Evolutionary conservation across 2,113 vertebrate species (phyloP), one percentile per base, ranked within the genome.

Genomic region (Passer montanus): DNA sequence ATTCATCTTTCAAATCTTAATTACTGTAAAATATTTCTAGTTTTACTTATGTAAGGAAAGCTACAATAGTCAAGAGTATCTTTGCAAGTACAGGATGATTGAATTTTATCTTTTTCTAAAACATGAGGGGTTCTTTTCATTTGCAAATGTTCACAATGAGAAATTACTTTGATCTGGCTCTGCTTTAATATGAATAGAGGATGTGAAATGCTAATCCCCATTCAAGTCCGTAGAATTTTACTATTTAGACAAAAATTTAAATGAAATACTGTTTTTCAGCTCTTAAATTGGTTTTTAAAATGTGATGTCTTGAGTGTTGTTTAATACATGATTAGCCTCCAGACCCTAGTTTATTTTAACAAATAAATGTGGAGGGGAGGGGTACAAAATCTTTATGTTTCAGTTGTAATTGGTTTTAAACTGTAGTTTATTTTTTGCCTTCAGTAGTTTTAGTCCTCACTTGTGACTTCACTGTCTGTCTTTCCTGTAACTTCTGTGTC

Each of bases 311-410:
- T 73, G 37, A 9, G 9, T 82, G 22, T 46, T 85, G 27, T 58
- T 80, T 79, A 74, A 52, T 60, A n/a, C 4, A 35, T 31, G 7
- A 19, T 83, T 73, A 44, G 6, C 19, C 17, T 79, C 14, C 31
- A 56, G 46, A 10, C 15, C 75, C 22, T 59, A 37, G 8, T 64
- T 84, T 53, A 15, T 89, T 78, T 23, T 4, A 3, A 21, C 56
- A 37, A 10, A 35, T 9, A 5, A 4, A 1, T 3, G 5, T 3
- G 5, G 5, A 1, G 7, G 2, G 18, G 2, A 1, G 11, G 3
- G 2, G 3, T 15, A 17, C 39, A 50, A 55, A 82, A 63, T 23
- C 9, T 47, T 91, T 63, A 16, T 3, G 4, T 23, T 75, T 83
- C 24, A 30, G 31, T 60, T 93, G 17, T 63, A 75, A 27, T 33